Evolutionary conservation across 2,797 vertebrate genomes (phyloP).

Genomic region (Coregonus suidteri): DNA sequence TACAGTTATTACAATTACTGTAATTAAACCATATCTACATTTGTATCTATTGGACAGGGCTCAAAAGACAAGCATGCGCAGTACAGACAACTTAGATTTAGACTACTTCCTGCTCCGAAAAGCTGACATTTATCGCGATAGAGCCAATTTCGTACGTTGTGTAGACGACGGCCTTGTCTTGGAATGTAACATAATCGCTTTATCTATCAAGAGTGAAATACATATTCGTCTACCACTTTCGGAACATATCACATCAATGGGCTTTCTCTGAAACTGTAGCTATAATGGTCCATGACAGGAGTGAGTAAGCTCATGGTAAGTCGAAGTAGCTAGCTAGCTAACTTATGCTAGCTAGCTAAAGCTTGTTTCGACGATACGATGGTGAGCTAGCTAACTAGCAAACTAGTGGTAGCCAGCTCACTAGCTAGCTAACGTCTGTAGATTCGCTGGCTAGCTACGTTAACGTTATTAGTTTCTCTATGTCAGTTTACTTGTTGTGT

Average conservation of each 20-base stretch:
- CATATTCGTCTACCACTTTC: constrained; percentile 10
- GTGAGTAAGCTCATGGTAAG: constrained; percentile 54
- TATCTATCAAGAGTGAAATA: constrained; percentile 31
- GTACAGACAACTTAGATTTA: too few relatives aligned
- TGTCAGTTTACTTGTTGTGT: background rate
- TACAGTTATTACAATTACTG: too few relatives aligned
- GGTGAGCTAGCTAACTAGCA: background rate
- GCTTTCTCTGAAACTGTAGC: constrained; percentile 14
- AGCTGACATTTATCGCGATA: constrained; percentile 68
- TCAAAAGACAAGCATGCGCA: too few relatives aligned
- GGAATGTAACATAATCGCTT: constrained; percentile 66
- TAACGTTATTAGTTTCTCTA: background rate
- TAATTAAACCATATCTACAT: too few relatives aligned
- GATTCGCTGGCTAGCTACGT: background rate
- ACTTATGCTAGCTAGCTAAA: too few relatives aligned
- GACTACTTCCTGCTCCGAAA: constrained; percentile 62
- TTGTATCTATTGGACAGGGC: too few relatives aligned
- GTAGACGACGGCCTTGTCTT: constrained; percentile 57
- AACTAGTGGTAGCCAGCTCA: too few relatives aligned
- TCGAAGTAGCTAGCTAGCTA: constrained; percentile 15
- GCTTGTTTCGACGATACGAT: background rate
- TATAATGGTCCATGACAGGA: constrained; percentile 34
- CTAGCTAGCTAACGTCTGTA: background rate
- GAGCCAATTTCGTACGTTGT: constrained; percentile 40
- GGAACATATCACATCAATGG: background rate